Conservation (phyloP, 1,140 invertebrate genomes). For the Zaprionus davidi region DNA sequence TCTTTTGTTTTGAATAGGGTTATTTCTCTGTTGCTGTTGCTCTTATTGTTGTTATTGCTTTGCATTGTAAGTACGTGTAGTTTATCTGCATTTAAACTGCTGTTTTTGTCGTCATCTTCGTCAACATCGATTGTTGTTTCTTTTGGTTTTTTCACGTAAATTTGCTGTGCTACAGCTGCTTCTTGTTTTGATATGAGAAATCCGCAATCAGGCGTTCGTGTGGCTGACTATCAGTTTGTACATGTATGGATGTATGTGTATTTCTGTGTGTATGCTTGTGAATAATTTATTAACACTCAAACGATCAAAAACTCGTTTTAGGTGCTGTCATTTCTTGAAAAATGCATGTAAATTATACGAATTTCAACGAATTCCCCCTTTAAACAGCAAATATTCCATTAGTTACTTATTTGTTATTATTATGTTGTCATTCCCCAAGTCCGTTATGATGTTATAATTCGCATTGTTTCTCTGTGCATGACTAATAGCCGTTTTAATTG, state of each 20-base stretch:
- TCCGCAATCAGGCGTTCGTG: constrained; percentile 57
- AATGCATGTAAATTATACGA: constrained; percentile 34
- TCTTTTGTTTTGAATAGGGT: constrained; percentile 78
- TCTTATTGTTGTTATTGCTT: constrained; percentile 24
- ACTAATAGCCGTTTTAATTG: constrained; percentile 60
- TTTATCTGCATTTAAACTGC: constrained; percentile 61
- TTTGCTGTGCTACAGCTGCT: constrained; percentile 68
- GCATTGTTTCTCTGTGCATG: constrained; percentile 33
- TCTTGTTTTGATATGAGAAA: constrained; percentile 78
- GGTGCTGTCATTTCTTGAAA: not conserved
- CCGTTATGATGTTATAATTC: constrained; percentile 19
- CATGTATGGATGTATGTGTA: not conserved
- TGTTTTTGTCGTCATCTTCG: constrained; percentile 38
- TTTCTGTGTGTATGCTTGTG: constrained; percentile 1
- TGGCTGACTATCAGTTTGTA: constrained; percentile 3
- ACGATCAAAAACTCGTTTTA: constrained; percentile 34
- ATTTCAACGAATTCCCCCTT: constrained; percentile 27
- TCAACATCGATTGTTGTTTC: constrained; percentile 19
- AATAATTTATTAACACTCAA: constrained; percentile 46
- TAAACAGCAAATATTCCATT: constrained; percentile 19
- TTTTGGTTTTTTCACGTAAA: constrained; percentile 50
- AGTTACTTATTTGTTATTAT: constrained; percentile 11
- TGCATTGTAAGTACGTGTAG: constrained; percentile 36
- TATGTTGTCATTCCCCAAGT: constrained; percentile 31
- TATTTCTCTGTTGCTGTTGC: constrained; percentile 26